These are phyloP conservation scores for Zoanthus gigantus DNA, from an alignment of 92 coral and sea anemone species.

Conservation along the genomic window DNA sequence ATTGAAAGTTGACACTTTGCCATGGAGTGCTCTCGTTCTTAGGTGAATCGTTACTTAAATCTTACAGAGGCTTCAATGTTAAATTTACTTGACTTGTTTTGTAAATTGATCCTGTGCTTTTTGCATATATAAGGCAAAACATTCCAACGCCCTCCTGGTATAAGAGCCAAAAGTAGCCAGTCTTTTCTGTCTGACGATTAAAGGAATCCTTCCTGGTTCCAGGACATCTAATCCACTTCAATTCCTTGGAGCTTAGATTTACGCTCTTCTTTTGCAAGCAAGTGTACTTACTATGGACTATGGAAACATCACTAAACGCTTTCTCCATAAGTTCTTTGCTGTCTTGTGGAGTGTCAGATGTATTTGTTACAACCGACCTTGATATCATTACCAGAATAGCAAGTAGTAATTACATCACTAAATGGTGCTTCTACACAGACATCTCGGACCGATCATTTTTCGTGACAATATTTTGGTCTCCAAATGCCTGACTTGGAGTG, in stretches of 20 bases:
- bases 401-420: no score
- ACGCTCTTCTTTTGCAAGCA: slow-evolving; percentile 15
- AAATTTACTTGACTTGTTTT: slow-evolving; percentile 45
- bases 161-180: slow-evolving; percentile 31
- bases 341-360: background rate
- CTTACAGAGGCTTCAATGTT: slow-evolving; percentile 47
- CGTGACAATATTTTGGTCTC: no score
- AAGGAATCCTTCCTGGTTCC: background rate
- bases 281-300: slow-evolving; percentile 21
- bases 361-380: no score
- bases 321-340: background rate
- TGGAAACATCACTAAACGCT: background rate
- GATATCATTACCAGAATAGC: no score
- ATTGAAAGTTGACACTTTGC: no score
- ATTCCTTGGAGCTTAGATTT: slow-evolving; percentile 10
- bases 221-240: background rate
- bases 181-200: slow-evolving; percentile 40
- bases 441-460: no score
- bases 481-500: background rate
- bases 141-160: slow-evolving; percentile 21
- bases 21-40: no score
- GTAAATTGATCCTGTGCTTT: slow-evolving; percentile 16
- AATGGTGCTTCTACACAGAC: no score
- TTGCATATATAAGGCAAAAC: slow-evolving; percentile 38
- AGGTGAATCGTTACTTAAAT: background rate